Evolutionary conservation across 2,797 vertebrate genomes (phyloP).

Genomic region (Darevskia nairensis): DNA sequence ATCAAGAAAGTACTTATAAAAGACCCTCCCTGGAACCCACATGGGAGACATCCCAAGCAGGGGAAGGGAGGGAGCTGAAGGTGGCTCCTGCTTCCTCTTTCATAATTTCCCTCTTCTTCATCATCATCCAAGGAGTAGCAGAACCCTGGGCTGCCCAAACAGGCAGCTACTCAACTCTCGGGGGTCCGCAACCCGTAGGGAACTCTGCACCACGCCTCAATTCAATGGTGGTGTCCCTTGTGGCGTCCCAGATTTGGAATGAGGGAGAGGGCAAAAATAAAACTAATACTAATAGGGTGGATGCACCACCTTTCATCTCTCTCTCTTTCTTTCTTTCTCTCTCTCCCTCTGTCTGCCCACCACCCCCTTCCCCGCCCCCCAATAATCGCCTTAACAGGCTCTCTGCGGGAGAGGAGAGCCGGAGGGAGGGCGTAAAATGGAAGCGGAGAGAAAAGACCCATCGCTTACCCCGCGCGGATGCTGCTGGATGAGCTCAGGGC

Average conservation of each 20-base stretch:
- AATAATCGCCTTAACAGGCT: not conserved
- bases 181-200: not conserved
- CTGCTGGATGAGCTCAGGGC: not conserved
- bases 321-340: no score
- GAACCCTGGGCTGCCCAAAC: not conserved
- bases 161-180: not conserved
- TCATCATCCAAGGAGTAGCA: not conserved
- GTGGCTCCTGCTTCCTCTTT: not conserved
- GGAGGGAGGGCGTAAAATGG: not conserved
- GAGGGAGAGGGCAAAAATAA: not conserved
- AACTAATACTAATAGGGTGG: no score
- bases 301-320: not conserved
- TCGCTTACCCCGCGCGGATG: not conserved
- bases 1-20: not conserved
- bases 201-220: not conserved
- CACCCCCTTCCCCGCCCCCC: no score
- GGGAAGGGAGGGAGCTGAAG: not conserved
- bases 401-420: not conserved
- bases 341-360: no score
- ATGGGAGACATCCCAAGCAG: no score
- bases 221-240: not conserved
- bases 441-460: not conserved
- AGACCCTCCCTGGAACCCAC: not conserved
- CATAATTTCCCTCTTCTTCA: no score
- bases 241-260: not conserved